phyloP scores from a whole-genome alignment of 1,140 invertebrate species.

The Diachasma alloeum region DNA sequence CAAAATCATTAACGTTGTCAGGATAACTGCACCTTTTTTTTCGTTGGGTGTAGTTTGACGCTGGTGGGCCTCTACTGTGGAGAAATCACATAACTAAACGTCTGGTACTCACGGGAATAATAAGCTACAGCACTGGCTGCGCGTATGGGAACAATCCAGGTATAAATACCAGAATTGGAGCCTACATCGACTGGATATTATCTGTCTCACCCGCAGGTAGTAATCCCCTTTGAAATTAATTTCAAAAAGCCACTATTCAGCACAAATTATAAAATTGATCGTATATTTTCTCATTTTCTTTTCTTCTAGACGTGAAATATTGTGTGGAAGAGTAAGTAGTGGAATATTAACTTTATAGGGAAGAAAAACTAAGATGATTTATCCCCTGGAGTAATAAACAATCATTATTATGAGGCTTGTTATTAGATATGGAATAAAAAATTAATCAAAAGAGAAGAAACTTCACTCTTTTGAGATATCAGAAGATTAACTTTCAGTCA shows the following conservation, averaged over 20 bases:
- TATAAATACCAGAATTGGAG: slow-evolving; percentile 66
- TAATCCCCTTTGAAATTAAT: neutral
- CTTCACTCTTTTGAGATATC: too few species aligned
- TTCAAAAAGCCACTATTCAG: too few species aligned
- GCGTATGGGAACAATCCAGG: slow-evolving; percentile 56
- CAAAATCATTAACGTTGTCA: too few species aligned
- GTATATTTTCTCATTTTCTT: neutral
- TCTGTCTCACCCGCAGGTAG: neutral
- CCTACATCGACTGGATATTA: slow-evolving; percentile 64
- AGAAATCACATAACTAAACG: slow-evolving; percentile 59
- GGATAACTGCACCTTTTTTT: neutral
- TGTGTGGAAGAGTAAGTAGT: neutral
- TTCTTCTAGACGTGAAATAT: neutral
- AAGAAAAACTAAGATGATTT: neutral
- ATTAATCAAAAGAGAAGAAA: too few species aligned
- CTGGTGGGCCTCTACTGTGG: slow-evolving; percentile 74
- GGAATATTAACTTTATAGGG: neutral
- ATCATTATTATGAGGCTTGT: too few species aligned
- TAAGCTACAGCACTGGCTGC: slow-evolving; percentile 68
- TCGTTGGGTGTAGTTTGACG: slow-evolving; percentile 68
- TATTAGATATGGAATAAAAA: too few species aligned
- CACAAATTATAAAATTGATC: too few species aligned
- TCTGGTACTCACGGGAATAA: slow-evolving; percentile 65
- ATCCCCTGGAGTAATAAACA: too few species aligned
- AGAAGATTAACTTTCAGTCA: too few species aligned